Evolutionary conservation across 2,113 vertebrate genomes (phyloP).

Genomic region (Helogale parvula): DNA sequence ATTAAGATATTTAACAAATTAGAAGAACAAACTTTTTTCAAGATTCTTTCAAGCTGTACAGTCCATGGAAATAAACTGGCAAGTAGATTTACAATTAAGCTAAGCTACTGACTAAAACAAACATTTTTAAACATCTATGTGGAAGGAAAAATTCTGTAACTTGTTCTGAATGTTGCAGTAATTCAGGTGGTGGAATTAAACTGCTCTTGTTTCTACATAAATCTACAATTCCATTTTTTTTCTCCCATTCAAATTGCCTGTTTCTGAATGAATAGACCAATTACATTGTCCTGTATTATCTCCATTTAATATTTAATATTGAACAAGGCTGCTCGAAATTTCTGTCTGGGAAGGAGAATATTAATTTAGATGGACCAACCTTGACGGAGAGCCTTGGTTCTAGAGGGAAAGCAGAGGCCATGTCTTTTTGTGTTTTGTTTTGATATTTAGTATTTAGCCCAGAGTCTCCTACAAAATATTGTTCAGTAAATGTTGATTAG

Average conservation of each 20-base stretch:
- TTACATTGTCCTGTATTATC: background rate
- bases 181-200: background rate
- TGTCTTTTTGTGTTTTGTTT: background rate
- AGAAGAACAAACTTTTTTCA: background rate
- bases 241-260: background rate
- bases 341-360: background rate
- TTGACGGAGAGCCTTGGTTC: background rate
- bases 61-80: background rate
- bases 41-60: background rate
- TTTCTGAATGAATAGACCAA: background rate
- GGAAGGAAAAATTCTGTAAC: background rate
- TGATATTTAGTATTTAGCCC: background rate
- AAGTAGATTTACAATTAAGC: background rate
- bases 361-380: background rate
- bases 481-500: background rate
- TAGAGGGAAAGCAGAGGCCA: background rate
- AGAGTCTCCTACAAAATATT: background rate
- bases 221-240: background rate
- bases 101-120: background rate
- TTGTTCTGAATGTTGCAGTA: background rate
- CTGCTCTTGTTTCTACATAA: background rate
- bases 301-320: background rate
- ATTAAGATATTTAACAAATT: background rate
- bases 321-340: background rate
- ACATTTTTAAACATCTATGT: background rate